phyloP scores from a whole-genome alignment of 37 sponge, comb jelly and placozoan species.

The Halisarca cf. caerulea region DNA sequence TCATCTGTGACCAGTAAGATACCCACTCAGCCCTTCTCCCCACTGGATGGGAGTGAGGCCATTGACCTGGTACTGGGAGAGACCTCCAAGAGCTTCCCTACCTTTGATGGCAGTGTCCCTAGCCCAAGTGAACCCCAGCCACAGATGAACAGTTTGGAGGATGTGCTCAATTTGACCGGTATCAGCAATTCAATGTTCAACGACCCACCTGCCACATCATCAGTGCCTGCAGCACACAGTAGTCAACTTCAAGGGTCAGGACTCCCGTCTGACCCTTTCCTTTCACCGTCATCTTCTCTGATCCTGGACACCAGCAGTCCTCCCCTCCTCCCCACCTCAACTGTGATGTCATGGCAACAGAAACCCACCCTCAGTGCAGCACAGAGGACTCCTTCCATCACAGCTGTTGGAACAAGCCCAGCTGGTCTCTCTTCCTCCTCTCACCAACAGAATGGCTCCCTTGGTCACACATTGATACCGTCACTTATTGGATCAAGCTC shows the following conservation, averaged over 20 bases:
- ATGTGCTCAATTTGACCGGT: not conserved
- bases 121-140: not conserved
- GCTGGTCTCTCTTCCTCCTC: not conserved
- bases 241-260: not conserved
- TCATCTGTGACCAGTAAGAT: too few species aligned
- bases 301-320: too few species aligned
- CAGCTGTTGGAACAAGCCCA: not conserved
- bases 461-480: too few species aligned
- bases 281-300: not conserved
- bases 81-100: not conserved
- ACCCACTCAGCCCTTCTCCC: too few species aligned
- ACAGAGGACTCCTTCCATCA: not conserved
- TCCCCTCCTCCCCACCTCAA: not conserved
- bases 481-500: not conserved
- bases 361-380: not conserved
- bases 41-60: too few species aligned
- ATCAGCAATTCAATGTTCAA: not conserved
- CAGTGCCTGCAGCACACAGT: not conserved
- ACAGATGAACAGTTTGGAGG: conserved; percentile 20
- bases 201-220: not conserved
- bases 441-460: too few species aligned
- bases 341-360: not conserved
- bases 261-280: too few species aligned
- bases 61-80: not conserved
- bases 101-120: not conserved